Conservation (phyloP, 2,113 vertebrate genomes). For the Saccopteryx leptura region DNA sequence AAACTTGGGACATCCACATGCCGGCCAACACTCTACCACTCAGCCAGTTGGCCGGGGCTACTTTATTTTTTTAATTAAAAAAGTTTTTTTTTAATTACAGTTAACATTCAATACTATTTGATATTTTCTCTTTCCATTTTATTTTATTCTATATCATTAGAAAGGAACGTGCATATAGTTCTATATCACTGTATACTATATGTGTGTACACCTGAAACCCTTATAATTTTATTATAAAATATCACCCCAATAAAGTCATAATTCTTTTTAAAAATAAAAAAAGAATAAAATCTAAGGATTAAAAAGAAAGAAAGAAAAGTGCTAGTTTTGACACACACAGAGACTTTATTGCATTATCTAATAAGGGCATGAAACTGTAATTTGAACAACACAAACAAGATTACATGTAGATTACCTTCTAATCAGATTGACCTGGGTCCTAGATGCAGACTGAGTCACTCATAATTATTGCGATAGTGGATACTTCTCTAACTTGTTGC, state of each 20-base stretch:
- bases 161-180: background rate
- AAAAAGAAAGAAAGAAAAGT: constrained; percentile 40
- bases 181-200: no score
- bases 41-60: no score
- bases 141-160: background rate
- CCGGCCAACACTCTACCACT: no score
- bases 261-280: no score
- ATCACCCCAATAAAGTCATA: no score
- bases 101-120: background rate
- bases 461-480: background rate
- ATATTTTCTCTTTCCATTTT: background rate
- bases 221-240: no score
- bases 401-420: background rate
- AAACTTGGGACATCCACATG: no score
- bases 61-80: no score
- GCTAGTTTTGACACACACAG: background rate
- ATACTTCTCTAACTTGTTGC: background rate
- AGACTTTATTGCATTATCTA: background rate
- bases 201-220: no score
- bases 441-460: background rate
- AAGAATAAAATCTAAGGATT: background rate
- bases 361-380: background rate
- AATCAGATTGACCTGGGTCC: background rate
- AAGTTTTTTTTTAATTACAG: background rate
- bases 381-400: background rate